Conservation (phyloP, 2,888 invertebrate species). For the Chrysotoxum bicinctum region DNA sequence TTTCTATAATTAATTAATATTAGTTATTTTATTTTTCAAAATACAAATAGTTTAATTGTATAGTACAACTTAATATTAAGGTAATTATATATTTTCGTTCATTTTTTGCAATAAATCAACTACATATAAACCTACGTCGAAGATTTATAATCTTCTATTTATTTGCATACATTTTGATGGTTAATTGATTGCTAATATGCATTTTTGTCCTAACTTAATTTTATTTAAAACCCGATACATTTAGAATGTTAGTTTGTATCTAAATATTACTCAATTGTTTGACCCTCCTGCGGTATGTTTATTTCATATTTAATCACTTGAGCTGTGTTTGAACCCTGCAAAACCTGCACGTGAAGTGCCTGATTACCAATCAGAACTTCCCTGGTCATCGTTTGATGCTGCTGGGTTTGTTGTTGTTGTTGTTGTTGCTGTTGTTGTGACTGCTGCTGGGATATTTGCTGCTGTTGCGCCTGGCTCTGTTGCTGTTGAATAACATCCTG, state of each 20-base stretch:
- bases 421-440: conserved; percentile 81
- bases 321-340: conserved; percentile 79
- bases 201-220: conserved; percentile 32
- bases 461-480: conserved; percentile 78
- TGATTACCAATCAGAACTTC: conserved; percentile 82
- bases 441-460: conserved; percentile 78
- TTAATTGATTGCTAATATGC: conserved; percentile 55
- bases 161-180: conserved; percentile 37
- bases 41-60: conserved; percentile 49
- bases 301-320: conserved; percentile 85
- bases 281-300: conserved; percentile 82
- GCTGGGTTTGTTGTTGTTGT: conserved; percentile 78
- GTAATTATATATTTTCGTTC: conserved; percentile 30
- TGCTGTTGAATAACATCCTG: conserved; percentile 76
- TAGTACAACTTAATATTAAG: conserved; percentile 53
- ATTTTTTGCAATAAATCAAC: conserved; percentile 46
- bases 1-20: conserved; percentile 26
- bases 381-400: conserved; percentile 79
- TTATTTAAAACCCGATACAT: conserved; percentile 43
- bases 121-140: conserved; percentile 29
- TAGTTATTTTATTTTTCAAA: conserved; percentile 31
- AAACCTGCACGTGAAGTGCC: conserved; percentile 80
- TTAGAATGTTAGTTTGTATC: conserved; percentile 28
- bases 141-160: conserved; percentile 59
- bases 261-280: conserved; percentile 74